A percentile compares a stretch with the other conserved stretches of the same genome.
These are phyloP conservation scores for Serranus cabrilla DNA, from an alignment of 2,797 vertebrate genomes.

Conservation along the genomic window DNA sequence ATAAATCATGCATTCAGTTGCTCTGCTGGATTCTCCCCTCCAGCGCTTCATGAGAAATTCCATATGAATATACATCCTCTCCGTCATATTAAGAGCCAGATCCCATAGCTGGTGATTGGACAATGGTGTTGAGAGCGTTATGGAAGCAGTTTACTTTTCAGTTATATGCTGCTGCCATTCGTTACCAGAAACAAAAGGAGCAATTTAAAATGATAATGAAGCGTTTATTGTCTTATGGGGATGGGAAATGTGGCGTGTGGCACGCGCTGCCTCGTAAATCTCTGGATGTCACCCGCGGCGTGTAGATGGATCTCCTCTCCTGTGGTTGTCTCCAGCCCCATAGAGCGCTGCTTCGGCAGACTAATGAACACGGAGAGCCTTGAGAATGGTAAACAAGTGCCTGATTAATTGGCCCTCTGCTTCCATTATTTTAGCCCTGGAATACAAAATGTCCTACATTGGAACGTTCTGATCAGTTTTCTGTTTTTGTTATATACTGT, in stretches of 20 bases:
- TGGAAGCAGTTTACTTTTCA: slow-evolving; percentile 70
- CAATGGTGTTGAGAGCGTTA: slow-evolving; percentile 56
- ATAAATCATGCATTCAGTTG: slow-evolving; percentile 43
- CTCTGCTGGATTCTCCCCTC: slow-evolving; percentile 21
- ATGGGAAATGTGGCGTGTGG: slow-evolving; percentile 76
- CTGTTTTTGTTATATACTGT: slow-evolving; percentile 11
- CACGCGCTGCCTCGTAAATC: slow-evolving; percentile 82
- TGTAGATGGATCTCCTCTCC: slow-evolving; percentile 81
- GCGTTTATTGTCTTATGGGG: slow-evolving; percentile 83
- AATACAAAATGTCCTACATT: slow-evolving; percentile 65
- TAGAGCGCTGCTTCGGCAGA: slow-evolving; percentile 76
- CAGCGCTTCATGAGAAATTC: slow-evolving; percentile 33
- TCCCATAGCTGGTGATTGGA: slow-evolving; percentile 57
- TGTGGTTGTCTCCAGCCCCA: slow-evolving; percentile 74
- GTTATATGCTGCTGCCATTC: slow-evolving; percentile 62
- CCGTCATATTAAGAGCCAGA: slow-evolving; percentile 33
- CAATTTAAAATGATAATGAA: slow-evolving; percentile 87
- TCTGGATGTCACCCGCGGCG: slow-evolving; percentile 78
- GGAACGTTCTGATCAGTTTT: slow-evolving; percentile 62
- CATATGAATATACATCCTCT: slow-evolving; percentile 33
- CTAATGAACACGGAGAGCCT: slow-evolving; percentile 80
- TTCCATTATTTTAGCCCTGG: slow-evolving; percentile 73
- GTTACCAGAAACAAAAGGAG: slow-evolving; percentile 78
- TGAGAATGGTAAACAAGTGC: slow-evolving; percentile 86
- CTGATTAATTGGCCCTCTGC: slow-evolving; percentile 83